A percentile compares a stretch with the other conserved stretches of the same genome.
These are phyloP conservation scores for Macrosoma leucophasiata DNA, from an alignment of 2,888 invertebrate species.

Conservation along the genomic window DNA sequence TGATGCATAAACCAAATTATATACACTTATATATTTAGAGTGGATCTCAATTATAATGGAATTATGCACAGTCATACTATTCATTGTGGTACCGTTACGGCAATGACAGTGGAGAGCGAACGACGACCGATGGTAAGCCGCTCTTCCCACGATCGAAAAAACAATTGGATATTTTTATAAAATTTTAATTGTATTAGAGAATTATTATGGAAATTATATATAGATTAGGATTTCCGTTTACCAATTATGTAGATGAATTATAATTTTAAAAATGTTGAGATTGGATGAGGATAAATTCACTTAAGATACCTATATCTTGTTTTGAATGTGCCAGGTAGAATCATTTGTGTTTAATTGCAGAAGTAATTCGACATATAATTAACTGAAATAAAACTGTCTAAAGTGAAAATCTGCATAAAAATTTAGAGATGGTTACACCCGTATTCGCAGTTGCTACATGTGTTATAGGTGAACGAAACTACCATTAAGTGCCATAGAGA, in stretches of 20 bases:
- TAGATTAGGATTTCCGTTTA: background rate
- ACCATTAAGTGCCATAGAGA: too few relatives aligned
- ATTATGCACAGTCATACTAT: slow-evolving; percentile 64
- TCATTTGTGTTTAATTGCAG: too few relatives aligned
- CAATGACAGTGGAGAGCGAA: slow-evolving; percentile 62
- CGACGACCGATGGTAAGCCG: slow-evolving; percentile 23
- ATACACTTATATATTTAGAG: slow-evolving; percentile 41
- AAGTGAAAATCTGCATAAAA: too few relatives aligned
- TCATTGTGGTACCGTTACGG: slow-evolving; percentile 57
- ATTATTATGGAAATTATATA: background rate
- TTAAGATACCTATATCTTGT: too few relatives aligned
- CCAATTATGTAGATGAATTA: background rate
- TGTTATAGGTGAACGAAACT: too few relatives aligned
- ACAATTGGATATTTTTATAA: slow-evolving; percentile 10
- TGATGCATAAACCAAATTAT: too few relatives aligned
- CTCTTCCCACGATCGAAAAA: slow-evolving; percentile 23
- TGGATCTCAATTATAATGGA: slow-evolving; percentile 57
- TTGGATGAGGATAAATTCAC: too few relatives aligned
- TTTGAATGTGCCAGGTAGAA: too few relatives aligned
- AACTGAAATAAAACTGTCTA: too few relatives aligned
- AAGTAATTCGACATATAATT: too few relatives aligned
- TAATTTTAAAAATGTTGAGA: background rate
- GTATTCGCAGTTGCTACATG: too few relatives aligned
- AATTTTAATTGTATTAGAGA: background rate
- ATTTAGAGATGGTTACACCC: too few relatives aligned